These are phyloP conservation scores for Hippocampus kuda DNA, from an alignment of 2,797 vertebrate genomes.

Conservation along the genomic window DNA sequence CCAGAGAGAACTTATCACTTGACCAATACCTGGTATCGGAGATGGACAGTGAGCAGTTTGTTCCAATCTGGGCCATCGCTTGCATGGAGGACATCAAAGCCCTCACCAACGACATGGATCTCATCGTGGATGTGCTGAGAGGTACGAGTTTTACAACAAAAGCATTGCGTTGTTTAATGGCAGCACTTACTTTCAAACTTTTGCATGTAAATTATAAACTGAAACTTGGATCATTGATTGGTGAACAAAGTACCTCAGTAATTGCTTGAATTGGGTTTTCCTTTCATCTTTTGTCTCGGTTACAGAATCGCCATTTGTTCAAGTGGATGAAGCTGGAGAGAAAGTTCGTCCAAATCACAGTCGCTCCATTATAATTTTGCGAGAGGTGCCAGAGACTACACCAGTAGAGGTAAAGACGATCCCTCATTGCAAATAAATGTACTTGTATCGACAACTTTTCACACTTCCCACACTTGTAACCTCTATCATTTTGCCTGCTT, in stretches of 20 bases:
- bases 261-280: neutral
- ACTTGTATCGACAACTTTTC: neutral
- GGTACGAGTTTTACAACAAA: slow-evolving; percentile 57
- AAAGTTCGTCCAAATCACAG: slow-evolving; percentile 97
- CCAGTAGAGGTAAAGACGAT: slow-evolving; percentile 79
- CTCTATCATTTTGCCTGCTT: neutral
- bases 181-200: neutral
- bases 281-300: slow-evolving; percentile 8
- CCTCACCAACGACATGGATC: slow-evolving; percentile 83
- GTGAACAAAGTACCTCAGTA: neutral
- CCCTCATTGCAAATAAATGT: neutral
- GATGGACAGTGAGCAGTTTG: slow-evolving; percentile 97
- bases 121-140: slow-evolving; percentile 88
- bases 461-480: neutral
- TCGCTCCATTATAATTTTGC: slow-evolving; percentile 91
- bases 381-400: slow-evolving; percentile 92
- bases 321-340: slow-evolving; percentile 92
- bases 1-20: slow-evolving; percentile 92
- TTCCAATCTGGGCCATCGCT: slow-evolving; percentile 94
- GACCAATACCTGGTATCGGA: slow-evolving; percentile 97
- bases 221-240: neutral
- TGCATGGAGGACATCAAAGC: slow-evolving; percentile 95
- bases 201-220: neutral
- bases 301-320: slow-evolving; percentile 86
- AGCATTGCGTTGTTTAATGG: neutral